Conservation (phyloP, 2,113 vertebrate species). For the Rutilus rutilus region DNA sequence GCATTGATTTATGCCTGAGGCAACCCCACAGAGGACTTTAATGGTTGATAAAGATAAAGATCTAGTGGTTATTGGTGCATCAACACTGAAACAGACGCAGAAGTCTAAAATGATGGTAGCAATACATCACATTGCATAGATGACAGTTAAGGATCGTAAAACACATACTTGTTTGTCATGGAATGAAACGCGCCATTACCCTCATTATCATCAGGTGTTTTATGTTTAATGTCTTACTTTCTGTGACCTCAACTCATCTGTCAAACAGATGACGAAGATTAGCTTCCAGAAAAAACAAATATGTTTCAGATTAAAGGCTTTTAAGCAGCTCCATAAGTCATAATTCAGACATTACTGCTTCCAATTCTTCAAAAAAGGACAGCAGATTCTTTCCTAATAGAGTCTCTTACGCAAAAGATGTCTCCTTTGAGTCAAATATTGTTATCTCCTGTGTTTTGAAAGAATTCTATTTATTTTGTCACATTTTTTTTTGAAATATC, state of each 20-base stretch:
- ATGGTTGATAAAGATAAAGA: constrained; percentile 1
- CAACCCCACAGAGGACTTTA: background rate
- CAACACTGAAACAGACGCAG: background rate
- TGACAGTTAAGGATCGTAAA: background rate
- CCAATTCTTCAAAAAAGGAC: background rate
- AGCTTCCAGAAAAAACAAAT: background rate
- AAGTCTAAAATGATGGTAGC: background rate
- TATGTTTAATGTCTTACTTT: background rate
- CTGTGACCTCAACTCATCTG: background rate
- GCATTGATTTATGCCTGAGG: background rate
- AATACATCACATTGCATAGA: background rate
- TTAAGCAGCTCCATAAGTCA: background rate
- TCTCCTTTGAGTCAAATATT: background rate
- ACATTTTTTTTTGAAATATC: background rate
- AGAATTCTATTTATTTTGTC: background rate
- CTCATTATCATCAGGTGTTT: background rate
- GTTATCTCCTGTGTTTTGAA: background rate
- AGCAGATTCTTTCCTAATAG: background rate
- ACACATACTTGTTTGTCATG: background rate
- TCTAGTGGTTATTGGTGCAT: background rate
- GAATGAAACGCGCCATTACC: background rate
- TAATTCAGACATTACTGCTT: background rate
- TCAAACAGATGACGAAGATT: background rate
- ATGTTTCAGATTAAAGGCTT: constrained; percentile 8
- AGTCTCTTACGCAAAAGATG: background rate